Base-by-base conservation (phyloP, 1,140 invertebrate genomes). In the Holcopasites calliopsidis region DNA sequence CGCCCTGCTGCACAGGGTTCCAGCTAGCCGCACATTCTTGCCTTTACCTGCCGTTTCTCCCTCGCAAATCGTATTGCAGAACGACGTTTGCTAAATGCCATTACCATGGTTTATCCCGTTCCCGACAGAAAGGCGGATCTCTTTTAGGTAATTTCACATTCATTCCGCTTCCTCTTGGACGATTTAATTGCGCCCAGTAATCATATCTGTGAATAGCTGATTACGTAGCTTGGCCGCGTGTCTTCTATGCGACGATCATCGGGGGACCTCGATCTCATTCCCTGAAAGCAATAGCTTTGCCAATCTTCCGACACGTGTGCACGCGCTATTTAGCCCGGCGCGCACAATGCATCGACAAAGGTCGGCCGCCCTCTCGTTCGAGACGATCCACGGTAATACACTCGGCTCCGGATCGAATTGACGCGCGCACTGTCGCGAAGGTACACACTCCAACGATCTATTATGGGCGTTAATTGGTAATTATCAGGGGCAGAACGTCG, bases 381-480 rank as follows among this genome's bases (percentile, higher is more conserved):
- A 69, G 35, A n/a, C 16, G 33, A 11, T 40, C 44, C n/a, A 6
- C 11, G 38, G 23, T 58, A 70, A 70, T 47, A 31, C 16, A 35
- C 11, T 16, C 66, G 31, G 35, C 21, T 33, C 54, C 40, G 47
- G n/a, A 47, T 47, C 38, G 10, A 40, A 40, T 52, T 26, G 47
- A n/a, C 21, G 44, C 42, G 26, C 33, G 35, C 60, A 33, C 21
- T 31, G 11, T 26, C 23, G 13, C 58, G 31, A 62, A 31, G 28
- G 11, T 62, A 31, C 58, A 28, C 58, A 47, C 35, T 54, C 33
- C 35, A 40, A 16, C 58, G 35, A 23, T 1, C 70, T 18, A 73
- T 52, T 42, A 54, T 42, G 35, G 18, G 38, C 33, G 60, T 73
- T 73, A 73, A 73, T 73, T 73, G 70, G 13, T 73, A 64, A 73